A percentile compares a stretch with the other conserved stretches of the same genome.
These are phyloP conservation scores for Helicoverpa armigera DNA, from an alignment of 1,140 invertebrate species.

Conservation along the genomic window DNA sequence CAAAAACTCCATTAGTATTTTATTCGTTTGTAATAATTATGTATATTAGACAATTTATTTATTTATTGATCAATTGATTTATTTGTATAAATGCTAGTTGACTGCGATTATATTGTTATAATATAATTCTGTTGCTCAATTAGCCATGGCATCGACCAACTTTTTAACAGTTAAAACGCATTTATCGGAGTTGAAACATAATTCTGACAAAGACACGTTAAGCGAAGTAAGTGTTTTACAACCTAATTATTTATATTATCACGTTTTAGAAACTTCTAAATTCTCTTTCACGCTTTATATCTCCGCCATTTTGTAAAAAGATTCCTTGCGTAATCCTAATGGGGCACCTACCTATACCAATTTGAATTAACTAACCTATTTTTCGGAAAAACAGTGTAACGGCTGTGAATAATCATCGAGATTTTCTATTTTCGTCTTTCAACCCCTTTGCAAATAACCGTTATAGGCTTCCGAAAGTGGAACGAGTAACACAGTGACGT, in stretches of 20 bases:
- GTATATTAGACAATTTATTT: conserved; percentile 60
- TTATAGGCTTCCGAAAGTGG: conserved; percentile 82
- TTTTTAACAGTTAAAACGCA: conserved; percentile 84
- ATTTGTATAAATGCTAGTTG: conserved; percentile 56
- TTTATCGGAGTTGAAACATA: conserved; percentile 82
- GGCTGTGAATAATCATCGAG: neutral
- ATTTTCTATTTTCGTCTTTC: conserved; percentile 30
- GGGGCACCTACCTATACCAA: neutral
- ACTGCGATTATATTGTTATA: conserved; percentile 62
- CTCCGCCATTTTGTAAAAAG: conserved; percentile 65
- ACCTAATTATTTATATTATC: neutral
- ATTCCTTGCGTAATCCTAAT: neutral
- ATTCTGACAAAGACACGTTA: conserved; percentile 82
- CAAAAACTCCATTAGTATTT: conserved; percentile 38
- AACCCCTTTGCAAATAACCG: conserved; percentile 25
- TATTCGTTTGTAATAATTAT: conserved; percentile 63
- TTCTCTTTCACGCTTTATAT: neutral
- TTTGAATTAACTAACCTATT: neutral
- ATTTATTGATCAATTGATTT: conserved; percentile 63
- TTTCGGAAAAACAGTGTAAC: neutral
- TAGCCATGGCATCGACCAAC: conserved; percentile 77
- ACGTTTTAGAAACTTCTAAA: too few relatives aligned
- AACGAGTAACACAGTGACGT: conserved; percentile 85
- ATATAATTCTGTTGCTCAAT: conserved; percentile 55
- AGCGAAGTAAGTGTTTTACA: conserved; percentile 79